phyloP scores from a whole-genome alignment of 2,113 vertebrate genomes.

The Psammodynastes pulverulentus region DNA sequence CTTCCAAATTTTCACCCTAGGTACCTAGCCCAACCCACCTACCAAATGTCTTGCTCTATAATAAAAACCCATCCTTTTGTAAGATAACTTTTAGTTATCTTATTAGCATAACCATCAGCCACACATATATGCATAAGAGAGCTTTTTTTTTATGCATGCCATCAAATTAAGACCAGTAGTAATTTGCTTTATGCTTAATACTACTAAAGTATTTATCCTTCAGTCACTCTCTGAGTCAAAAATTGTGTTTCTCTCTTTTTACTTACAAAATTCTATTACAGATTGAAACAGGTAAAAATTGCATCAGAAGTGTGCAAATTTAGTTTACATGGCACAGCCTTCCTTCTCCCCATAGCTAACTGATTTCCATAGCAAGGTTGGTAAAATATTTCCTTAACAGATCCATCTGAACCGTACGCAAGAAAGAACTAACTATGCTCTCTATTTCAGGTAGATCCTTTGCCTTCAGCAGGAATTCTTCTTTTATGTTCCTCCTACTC shows the following conservation, averaged over 20 bases:
- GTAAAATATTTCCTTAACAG: background rate
- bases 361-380: background rate
- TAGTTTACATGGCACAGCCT: background rate
- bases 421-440: background rate
- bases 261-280: background rate
- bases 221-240: background rate
- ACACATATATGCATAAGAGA: background rate
- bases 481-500: background rate
- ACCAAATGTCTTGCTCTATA: background rate
- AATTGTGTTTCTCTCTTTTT: background rate
- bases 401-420: background rate
- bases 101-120: background rate
- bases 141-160: background rate
- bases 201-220: background rate
- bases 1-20: background rate
- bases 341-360: background rate
- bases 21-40: background rate
- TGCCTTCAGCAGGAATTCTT: background rate
- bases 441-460: background rate
- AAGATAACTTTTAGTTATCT: background rate
- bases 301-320: background rate
- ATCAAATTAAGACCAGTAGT: background rate
- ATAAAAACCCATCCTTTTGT: background rate
- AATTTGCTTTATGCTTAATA: background rate
- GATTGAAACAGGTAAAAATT: background rate